phyloP scores from a whole-genome alignment of 2,797 vertebrate species.

The Mastacembelus armatus region DNA sequence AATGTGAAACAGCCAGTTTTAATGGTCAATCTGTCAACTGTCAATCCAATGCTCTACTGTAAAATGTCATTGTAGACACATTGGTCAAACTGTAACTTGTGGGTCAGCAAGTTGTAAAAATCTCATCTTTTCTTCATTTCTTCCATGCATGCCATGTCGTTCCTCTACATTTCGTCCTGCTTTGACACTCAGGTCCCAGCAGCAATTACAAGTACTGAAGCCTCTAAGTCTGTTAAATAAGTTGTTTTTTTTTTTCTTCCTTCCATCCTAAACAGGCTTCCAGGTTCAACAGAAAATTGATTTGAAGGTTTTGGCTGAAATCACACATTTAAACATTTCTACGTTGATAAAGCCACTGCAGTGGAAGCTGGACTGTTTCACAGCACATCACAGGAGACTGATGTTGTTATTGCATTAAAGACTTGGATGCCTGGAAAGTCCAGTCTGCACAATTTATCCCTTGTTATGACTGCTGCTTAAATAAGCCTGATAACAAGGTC shows the following conservation, averaged over 20 bases:
- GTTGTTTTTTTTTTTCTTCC: conserved; percentile 35
- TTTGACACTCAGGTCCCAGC: conserved; percentile 8
- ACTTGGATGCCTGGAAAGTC: conserved; percentile 3
- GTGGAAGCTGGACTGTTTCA: conserved; percentile 11
- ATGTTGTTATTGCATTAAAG: conserved; percentile 24
- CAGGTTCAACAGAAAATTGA: conserved; percentile 23
- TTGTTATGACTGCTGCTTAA: conserved; percentile 24
- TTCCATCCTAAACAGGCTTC: conserved; percentile 26
- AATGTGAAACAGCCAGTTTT: too few species aligned
- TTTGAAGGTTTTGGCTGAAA: conserved; percentile 24
- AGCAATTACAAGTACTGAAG: conserved; percentile 51
- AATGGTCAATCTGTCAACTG: too few species aligned
- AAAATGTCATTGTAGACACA: neutral
- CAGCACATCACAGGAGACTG: conserved; percentile 5
- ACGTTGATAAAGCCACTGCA: conserved; percentile 27
- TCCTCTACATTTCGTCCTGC: conserved; percentile 9
- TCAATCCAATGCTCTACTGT: too few species aligned
- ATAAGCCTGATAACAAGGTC: conserved; percentile 22
- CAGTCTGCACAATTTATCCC: conserved; percentile 5
- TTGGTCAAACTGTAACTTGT: neutral
- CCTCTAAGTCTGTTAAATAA: conserved; percentile 49
- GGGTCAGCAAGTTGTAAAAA: neutral
- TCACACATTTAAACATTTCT: conserved; percentile 29
- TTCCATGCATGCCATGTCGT: neutral
- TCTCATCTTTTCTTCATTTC: neutral